phyloP scores from a whole-genome alignment of 2,113 vertebrate species.

The Prionailurus bengalensis region DNA sequence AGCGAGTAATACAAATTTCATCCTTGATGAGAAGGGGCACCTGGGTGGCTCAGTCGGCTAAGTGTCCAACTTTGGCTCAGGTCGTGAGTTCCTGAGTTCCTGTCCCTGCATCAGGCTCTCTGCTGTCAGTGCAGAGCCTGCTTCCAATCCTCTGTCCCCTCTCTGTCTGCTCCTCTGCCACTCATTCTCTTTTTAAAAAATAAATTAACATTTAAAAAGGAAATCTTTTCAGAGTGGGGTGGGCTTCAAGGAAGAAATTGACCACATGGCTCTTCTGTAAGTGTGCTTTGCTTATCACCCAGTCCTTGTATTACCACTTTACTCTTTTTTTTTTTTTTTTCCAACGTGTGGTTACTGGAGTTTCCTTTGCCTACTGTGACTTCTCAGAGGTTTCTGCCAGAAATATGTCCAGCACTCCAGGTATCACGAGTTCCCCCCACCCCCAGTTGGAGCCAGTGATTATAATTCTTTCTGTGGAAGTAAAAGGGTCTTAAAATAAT shows the following conservation, averaged over 20 bases:
- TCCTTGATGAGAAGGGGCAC: not conserved
- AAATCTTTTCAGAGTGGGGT: not conserved
- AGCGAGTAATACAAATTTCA: not conserved
- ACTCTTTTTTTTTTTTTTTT: not conserved
- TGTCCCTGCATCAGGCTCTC: no score
- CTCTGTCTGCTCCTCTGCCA: no score
- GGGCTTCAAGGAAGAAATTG: not conserved
- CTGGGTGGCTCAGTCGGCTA: no score
- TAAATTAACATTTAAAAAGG: not conserved
- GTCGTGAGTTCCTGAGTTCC: no score
- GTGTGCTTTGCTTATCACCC: not conserved
- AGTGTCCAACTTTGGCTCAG: no score
- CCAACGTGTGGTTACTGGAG: not conserved
- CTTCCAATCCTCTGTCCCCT: no score
- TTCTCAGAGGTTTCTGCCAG: not conserved
- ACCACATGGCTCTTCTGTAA: not conserved
- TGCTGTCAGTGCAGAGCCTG: no score
- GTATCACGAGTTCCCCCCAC: not conserved
- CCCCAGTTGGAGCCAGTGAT: not conserved
- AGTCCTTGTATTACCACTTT: not conserved
- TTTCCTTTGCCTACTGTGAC: not conserved
- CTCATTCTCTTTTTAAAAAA: no score
- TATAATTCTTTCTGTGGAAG: not conserved
- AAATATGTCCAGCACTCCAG: not conserved
- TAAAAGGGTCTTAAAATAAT: not conserved